Evolutionary conservation across 2,797 vertebrate species (phyloP).

Genomic region (Hapalemur alaotrensis): DNA sequence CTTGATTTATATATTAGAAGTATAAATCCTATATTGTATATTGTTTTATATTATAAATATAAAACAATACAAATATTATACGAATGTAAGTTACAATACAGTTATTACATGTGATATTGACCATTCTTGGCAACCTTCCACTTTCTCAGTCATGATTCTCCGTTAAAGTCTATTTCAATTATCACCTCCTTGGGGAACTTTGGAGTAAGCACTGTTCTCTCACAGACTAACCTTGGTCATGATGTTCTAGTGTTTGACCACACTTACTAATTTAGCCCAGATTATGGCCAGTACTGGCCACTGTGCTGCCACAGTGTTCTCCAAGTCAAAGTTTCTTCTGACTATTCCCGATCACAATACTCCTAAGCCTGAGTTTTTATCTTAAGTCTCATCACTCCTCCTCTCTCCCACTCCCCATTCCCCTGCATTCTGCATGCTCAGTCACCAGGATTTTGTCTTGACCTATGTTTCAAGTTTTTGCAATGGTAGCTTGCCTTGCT

Average conservation of each 20-base stretch:
- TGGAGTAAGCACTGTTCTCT: background rate
- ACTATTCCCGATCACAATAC: background rate
- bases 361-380: background rate
- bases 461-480: background rate
- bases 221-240: background rate
- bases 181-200: background rate
- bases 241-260: background rate
- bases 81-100: background rate
- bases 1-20: background rate
- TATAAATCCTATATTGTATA: background rate
- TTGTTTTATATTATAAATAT: background rate
- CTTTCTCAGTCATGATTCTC: background rate
- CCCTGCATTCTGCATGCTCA: background rate
- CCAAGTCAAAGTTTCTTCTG: background rate
- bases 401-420: background rate
- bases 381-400: background rate
- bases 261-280: background rate
- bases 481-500: background rate
- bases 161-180: background rate
- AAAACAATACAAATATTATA: background rate
- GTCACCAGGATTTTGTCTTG: background rate
- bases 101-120: background rate
- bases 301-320: background rate
- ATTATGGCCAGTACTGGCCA: background rate
- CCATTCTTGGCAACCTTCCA: background rate